phyloP scores from a whole-genome alignment of 2,113 vertebrate genomes.

The Bettongia penicillata region DNA sequence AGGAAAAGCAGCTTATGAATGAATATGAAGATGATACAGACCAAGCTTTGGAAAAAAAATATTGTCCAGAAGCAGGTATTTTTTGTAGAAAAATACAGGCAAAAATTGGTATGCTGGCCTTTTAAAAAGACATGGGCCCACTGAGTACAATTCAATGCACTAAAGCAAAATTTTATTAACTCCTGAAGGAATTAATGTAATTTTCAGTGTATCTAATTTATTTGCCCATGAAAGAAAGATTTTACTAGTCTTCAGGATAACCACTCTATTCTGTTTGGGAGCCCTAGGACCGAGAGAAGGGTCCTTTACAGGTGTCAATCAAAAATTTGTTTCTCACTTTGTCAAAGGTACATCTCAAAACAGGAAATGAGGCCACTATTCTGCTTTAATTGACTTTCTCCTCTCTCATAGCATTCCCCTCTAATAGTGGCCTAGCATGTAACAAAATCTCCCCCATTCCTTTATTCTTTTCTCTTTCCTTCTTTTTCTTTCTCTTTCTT shows the following conservation, averaged over 20 bases:
- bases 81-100: neutral
- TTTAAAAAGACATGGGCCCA: neutral
- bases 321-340: too few relatives aligned
- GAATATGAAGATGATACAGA: slow-evolving; percentile 54
- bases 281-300: neutral
- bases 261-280: neutral
- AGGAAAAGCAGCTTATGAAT: slow-evolving; percentile 72
- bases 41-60: slow-evolving; percentile 64
- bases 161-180: neutral
- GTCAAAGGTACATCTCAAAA: too few relatives aligned
- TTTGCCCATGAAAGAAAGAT: neutral
- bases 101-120: neutral
- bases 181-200: neutral
- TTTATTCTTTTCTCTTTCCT: too few relatives aligned
- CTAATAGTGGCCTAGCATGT: too few relatives aligned
- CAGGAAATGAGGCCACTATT: too few relatives aligned
- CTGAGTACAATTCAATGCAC: neutral
- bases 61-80: slow-evolving; percentile 76
- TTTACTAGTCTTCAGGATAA: too few relatives aligned
- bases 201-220: neutral
- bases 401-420: too few relatives aligned
- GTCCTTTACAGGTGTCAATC: neutral
- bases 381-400: too few relatives aligned
- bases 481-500: too few relatives aligned
- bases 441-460: too few relatives aligned